Base-by-base conservation (phyloP, 2,888 invertebrate species). In the Clepsis dumicolana region DNA sequence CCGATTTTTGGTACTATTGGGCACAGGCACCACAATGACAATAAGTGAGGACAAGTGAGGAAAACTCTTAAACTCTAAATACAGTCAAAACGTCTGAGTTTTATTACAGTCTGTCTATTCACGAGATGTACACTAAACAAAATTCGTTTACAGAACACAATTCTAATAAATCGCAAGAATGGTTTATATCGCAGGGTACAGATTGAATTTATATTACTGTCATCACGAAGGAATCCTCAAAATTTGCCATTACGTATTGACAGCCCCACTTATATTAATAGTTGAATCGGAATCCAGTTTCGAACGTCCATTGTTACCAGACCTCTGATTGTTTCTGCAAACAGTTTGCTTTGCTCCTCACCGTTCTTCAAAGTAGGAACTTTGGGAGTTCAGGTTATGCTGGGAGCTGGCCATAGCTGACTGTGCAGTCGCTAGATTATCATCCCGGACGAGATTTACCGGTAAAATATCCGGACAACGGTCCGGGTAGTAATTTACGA, bases 361-460 rank as follows among this genome's bases (percentile, higher is more conserved):
- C 24, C 5, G 38, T 41, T 10, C 21, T 32, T 48, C 41, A 8
- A 35, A 14, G 29, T 41, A 38, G 25, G 53, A 64, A 56, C 29
- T 50, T 18, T 16, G 53, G 16, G 27, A 65, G 82, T 10, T 77
- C 80, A 35, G 44, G 25, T 21, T 74, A 53, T 2, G 32, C 35
- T 81, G 83, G 86, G 63, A 68, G 69, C 24, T 69, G 70, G 70
- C 72, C 74, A 79, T 71, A 70, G 85, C 87, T 87, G 84, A 87
- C 82, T 77, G 75, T 86, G 88, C 88, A 83, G 80, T 82, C 75
- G 70, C 72, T 71, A 80, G 85, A 87, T 87, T 88, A 85, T 85
- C 84, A 83, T 85, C 74, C 77, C 73, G 77, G 77, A 75, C 75
- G 73, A 83, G 83, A 84, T 85, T 82, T 83, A 80, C 81, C 78